A percentile compares a stretch with the other conserved stretches of the same genome.
These are phyloP conservation scores for Drosophila eohydei DNA, from an alignment of 2,888 invertebrate genomes.

Conservation along the genomic window DNA sequence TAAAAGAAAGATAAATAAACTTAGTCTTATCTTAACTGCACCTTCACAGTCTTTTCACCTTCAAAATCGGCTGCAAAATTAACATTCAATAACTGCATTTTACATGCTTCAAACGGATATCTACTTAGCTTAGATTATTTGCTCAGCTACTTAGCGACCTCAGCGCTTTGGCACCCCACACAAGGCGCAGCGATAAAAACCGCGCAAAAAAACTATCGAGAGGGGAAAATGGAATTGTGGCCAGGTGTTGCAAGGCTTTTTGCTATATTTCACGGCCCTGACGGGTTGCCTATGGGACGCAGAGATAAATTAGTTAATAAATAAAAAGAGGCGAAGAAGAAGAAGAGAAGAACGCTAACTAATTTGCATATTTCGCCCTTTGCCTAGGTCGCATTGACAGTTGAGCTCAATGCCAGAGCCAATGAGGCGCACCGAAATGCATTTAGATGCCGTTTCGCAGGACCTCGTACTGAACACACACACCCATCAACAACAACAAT, in stretches of 20 bases:
- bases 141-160: conserved; percentile 24
- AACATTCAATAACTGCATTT: neutral
- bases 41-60: neutral
- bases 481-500: conserved; percentile 45
- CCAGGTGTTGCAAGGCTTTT: conserved; percentile 78
- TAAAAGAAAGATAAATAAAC: too few relatives aligned
- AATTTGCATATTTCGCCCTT: conserved; percentile 82
- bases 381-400: conserved; percentile 66
- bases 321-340: conserved; percentile 48
- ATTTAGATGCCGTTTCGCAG: conserved; percentile 55
- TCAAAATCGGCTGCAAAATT: neutral
- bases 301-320: conserved; percentile 80
- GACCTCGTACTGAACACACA: conserved; percentile 10
- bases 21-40: too few relatives aligned
- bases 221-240: conserved; percentile 55
- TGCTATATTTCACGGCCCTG: conserved; percentile 75
- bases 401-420: conserved; percentile 64
- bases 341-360: conserved; percentile 53
- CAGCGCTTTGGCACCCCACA: conserved; percentile 7
- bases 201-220: conserved; percentile 23
- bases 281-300: conserved; percentile 54
- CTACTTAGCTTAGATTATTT: neutral
- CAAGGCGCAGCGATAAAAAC: conserved; percentile 19
- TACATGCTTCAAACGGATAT: neutral
- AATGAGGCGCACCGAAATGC: conserved; percentile 79